A percentile compares a stretch with the other conserved stretches of the same genome.
Conservation (phyloP, 2,888 invertebrate species). For the Meiosimyza decipiens region DNA sequence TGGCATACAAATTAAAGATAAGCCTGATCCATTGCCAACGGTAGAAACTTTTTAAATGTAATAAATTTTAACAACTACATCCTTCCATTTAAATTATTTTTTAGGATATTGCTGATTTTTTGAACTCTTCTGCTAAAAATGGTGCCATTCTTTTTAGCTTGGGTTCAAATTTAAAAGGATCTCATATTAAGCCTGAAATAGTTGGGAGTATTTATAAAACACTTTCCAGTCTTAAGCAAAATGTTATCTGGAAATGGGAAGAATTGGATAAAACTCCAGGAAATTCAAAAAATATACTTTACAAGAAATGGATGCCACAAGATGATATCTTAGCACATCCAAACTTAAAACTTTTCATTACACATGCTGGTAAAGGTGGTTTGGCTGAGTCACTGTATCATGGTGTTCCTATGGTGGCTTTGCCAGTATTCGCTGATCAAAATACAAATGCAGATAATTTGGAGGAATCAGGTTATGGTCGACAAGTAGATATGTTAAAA, state of each 20-base stretch:
- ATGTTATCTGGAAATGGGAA: constrained; percentile 79
- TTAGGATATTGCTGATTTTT: constrained; percentile 61
- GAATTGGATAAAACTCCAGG: constrained; percentile 67
- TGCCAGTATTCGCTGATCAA: constrained; percentile 64
- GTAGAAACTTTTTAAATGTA: constrained; percentile 39
- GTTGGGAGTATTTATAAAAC: constrained; percentile 69
- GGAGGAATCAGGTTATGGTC: constrained; percentile 54
- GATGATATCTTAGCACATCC: constrained; percentile 74
- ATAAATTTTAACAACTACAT: background rate
- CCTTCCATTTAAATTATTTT: constrained; percentile 42
- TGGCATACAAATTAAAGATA: constrained; percentile 63
- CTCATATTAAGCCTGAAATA: constrained; percentile 68
- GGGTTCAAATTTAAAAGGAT: constrained; percentile 65
- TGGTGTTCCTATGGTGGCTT: constrained; percentile 69
- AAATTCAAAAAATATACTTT: constrained; percentile 65
- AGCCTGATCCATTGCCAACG: constrained; percentile 57
- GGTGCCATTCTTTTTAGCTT: constrained; percentile 67
- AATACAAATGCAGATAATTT: constrained; percentile 55
- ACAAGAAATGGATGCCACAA: constrained; percentile 76
- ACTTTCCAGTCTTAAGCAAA: constrained; percentile 72
- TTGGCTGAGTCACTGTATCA: constrained; percentile 73
- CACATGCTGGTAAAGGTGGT: constrained; percentile 76
- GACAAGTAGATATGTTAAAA: constrained; percentile 47
- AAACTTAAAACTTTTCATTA: constrained; percentile 72
- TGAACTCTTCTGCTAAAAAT: constrained; percentile 62